phyloP scores from a whole-genome alignment of 2,797 vertebrate genomes.

The Taeniopygia guttata region DNA sequence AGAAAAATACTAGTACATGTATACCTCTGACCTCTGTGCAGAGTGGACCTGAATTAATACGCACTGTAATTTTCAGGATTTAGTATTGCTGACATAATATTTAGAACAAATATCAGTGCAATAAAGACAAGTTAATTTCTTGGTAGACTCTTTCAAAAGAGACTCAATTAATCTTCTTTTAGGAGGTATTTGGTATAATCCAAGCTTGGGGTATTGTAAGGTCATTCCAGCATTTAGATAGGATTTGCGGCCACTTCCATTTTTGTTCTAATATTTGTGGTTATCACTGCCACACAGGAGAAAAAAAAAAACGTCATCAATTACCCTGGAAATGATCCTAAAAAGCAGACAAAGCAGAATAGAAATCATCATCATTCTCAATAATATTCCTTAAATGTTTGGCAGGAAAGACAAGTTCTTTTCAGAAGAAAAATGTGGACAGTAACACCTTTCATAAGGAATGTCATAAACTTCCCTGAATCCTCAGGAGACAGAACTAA shows the following conservation, averaged over 20 bases:
- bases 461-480: background rate
- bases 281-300: background rate
- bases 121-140: background rate
- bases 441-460: background rate
- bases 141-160: background rate
- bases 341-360: background rate
- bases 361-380: background rate
- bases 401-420: background rate
- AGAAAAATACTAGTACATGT: background rate
- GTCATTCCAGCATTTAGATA: background rate
- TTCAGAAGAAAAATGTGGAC: background rate
- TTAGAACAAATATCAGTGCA: background rate
- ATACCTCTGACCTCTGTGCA: background rate
- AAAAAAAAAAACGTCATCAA: background rate
- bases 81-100: background rate
- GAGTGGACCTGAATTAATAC: background rate
- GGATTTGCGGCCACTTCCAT: background rate
- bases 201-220: background rate
- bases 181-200: background rate
- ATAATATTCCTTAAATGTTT: background rate
- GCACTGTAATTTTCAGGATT: background rate
- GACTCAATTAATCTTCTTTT: background rate
- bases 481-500: background rate
- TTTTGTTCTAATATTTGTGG: background rate
- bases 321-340: background rate